These are phyloP conservation scores for Sicus ferrugineus DNA, from an alignment of 2,888 invertebrate species.

Conservation along the genomic window DNA sequence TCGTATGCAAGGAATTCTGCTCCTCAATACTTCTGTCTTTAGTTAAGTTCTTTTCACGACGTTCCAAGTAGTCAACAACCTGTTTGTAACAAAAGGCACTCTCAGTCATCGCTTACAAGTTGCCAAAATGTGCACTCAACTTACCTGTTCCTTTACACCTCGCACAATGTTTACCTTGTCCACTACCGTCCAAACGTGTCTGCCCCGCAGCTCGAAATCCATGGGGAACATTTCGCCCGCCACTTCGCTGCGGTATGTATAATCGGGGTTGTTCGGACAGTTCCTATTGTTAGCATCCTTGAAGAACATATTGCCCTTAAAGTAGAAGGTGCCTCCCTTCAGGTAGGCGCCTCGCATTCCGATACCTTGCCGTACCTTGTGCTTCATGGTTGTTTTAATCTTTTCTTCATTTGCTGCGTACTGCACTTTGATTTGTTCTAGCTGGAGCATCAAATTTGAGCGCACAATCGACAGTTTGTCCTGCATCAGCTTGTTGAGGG, in stretches of 20 bases:
- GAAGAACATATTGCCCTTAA: constrained; percentile 68
- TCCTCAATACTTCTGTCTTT: constrained; percentile 32
- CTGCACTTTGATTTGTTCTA: constrained; percentile 46
- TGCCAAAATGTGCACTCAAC: no score
- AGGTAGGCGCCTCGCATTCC: constrained; percentile 65
- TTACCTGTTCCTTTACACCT: constrained; percentile 65
- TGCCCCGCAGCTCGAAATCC: constrained; percentile 60
- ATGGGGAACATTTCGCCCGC: constrained; percentile 64
- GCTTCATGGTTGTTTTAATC: constrained; percentile 33
- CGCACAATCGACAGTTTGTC: constrained; percentile 48
- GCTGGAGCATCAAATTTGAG: constrained; percentile 43
- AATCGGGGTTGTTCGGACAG: constrained; percentile 71
- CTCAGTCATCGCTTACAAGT: no score
- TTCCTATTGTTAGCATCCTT: constrained; percentile 69
- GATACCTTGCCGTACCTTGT: constrained; percentile 2
- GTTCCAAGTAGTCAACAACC: constrained; percentile 46
- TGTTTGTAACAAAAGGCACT: constrained; percentile 22
- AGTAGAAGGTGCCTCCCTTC: constrained; percentile 64
- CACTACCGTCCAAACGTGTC: constrained; percentile 68
- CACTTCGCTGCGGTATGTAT: constrained; percentile 62
- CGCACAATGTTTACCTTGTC: constrained; percentile 69
- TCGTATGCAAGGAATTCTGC: constrained; percentile 39
- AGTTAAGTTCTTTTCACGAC: neutral
- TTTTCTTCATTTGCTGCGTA: constrained; percentile 50
- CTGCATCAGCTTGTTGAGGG: constrained; percentile 53